Percentiles rank a stretch among this genome's conserved stretches.
Conservation (phyloP, 53 echinoderm and acorn worm genomes). For the Hippasteria phrygiana region DNA sequence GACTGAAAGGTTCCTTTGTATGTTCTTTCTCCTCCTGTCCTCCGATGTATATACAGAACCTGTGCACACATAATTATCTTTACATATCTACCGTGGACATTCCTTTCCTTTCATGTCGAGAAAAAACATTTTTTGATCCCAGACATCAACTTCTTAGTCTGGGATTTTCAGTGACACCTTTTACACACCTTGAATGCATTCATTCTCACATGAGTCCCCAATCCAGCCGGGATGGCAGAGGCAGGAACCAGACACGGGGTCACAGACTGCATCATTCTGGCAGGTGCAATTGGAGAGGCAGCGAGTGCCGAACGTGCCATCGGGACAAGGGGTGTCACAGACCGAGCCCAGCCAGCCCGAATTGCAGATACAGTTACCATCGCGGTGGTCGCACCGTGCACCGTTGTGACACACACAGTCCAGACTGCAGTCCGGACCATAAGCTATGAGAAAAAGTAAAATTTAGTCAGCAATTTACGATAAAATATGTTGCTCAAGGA, state of each 20-base stretch:
- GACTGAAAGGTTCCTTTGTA: too few relatives aligned
- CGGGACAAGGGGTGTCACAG: constrained; percentile 70
- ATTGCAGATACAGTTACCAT: constrained; percentile 68
- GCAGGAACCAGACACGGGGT: constrained; percentile 68
- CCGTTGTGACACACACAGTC: constrained; percentile 71
- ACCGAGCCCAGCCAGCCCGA: constrained; percentile 71
- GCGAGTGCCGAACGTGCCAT: constrained; percentile 37
- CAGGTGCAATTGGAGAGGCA: constrained; percentile 63
- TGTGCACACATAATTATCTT: too few relatives aligned
- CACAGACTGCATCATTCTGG: constrained; percentile 64
- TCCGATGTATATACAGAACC: too few relatives aligned
- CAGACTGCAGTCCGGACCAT: constrained; percentile 66
- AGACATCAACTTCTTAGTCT: not conserved
- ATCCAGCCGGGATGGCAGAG: constrained; percentile 70
- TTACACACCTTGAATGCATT: constrained; percentile 71
- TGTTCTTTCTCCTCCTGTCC: too few relatives aligned
- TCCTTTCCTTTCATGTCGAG: too few relatives aligned
- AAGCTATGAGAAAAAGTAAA: constrained; percentile 35
- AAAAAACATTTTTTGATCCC: too few relatives aligned
- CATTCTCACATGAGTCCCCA: constrained; percentile 58
- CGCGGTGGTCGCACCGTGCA: constrained; percentile 67
- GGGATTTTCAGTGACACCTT: not conserved
- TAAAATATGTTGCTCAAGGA: too few relatives aligned
- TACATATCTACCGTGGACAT: too few relatives aligned
- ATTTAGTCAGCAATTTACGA: not conserved